These are phyloP conservation scores for Sympetrum striolatum DNA, from an alignment of 2,888 invertebrate species.

Conservation along the genomic window DNA sequence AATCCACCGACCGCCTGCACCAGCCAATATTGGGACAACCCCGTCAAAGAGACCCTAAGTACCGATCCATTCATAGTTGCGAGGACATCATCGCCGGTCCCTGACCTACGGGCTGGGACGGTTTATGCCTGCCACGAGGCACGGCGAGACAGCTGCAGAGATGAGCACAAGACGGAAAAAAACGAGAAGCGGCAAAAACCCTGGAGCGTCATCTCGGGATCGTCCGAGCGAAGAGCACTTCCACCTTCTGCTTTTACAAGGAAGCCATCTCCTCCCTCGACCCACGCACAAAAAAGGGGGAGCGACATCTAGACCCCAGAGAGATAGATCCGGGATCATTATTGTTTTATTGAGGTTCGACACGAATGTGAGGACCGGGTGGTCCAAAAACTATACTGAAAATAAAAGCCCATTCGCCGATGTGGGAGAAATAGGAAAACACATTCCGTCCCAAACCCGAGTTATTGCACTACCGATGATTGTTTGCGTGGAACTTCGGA, in stretches of 20 bases:
- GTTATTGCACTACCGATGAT: too few species aligned
- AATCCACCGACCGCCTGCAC: background rate
- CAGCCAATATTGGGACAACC: background rate
- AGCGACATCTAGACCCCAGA: background rate
- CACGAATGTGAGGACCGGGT: too few species aligned
- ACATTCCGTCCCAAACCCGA: too few species aligned
- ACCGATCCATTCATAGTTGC: background rate
- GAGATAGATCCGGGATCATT: background rate
- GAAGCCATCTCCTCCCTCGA: too few species aligned
- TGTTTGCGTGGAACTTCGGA: too few species aligned
- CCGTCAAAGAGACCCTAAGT: background rate
- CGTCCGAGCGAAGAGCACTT: background rate
- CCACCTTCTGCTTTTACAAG: background rate
- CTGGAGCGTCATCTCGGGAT: background rate
- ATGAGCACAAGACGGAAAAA: background rate
- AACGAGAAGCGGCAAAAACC: background rate
- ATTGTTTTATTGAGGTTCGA: too few species aligned
- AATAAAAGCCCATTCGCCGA: too few species aligned
- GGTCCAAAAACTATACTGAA: too few species aligned
- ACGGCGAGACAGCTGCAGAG: background rate
- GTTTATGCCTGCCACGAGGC: background rate
- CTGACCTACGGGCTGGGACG: background rate
- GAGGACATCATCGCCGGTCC: too few species aligned
- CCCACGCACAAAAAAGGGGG: too few species aligned
- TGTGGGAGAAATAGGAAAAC: too few species aligned